Percentiles rank a stretch among this genome's conserved stretches.
These are phyloP conservation scores for Neolamprologus caudopunctatus DNA, from an alignment of 2,113 vertebrate genomes.

Conservation along the genomic window DNA sequence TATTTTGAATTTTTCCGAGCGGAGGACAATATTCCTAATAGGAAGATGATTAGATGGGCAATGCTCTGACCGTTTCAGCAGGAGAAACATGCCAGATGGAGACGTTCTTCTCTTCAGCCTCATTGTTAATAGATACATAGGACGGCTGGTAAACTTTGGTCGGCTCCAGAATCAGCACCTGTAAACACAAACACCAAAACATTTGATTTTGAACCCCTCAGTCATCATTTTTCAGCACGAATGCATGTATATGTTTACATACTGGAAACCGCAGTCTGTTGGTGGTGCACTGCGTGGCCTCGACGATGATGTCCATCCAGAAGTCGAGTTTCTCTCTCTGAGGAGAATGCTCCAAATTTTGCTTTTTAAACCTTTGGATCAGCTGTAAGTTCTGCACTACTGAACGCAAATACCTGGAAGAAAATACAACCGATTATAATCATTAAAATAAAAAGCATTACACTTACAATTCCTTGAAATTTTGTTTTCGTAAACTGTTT, in stretches of 20 bases:
- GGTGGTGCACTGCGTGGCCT: constrained; percentile 81
- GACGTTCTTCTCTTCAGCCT: constrained; percentile 87
- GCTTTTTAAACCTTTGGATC: constrained; percentile 89
- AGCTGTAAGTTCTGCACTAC: constrained; percentile 91
- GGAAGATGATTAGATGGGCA: not conserved
- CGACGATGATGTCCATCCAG: constrained; percentile 97
- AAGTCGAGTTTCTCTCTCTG: constrained; percentile 85
- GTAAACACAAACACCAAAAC: not conserved
- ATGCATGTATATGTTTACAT: constrained; percentile 20
- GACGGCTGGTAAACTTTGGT: constrained; percentile 90
- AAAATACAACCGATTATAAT: not conserved
- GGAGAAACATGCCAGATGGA: constrained; percentile 91
- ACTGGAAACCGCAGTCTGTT: constrained; percentile 90
- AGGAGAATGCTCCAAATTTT: constrained; percentile 77
- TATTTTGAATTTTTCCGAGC: accelerated
- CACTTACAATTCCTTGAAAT: not conserved
- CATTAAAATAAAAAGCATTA: not conserved
- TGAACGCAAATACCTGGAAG: constrained; percentile 85
- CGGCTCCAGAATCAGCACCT: constrained; percentile 93
- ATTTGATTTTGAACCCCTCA: not conserved
- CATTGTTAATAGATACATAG: constrained; percentile 89
- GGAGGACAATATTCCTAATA: not conserved
- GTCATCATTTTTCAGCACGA: too few species aligned
- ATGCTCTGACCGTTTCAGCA: constrained; percentile 75
- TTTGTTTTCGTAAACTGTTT: not conserved